Conservation (phyloP, 2,888 invertebrate genomes). For the Ametastegia equiseti region DNA sequence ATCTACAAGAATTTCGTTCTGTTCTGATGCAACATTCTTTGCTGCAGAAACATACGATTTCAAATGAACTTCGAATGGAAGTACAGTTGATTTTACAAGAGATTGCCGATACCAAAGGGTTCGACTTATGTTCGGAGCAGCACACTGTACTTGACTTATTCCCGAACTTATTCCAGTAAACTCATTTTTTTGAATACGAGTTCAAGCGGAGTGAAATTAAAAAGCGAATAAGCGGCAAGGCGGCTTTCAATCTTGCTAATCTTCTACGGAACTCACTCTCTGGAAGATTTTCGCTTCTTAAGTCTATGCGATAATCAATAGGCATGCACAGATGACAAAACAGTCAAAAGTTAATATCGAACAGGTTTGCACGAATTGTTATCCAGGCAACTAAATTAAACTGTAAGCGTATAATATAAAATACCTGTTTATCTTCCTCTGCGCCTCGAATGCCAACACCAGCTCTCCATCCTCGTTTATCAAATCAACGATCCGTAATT, state of each 20-base stretch:
- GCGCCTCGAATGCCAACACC: constrained; percentile 93
- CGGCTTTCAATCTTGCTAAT: constrained; percentile 11
- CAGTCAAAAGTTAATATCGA: constrained; percentile 45
- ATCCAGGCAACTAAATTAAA: not conserved
- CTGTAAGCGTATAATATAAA: constrained; percentile 34
- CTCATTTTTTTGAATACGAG: constrained; percentile 11
- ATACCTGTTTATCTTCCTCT: constrained; percentile 93
- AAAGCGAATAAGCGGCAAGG: constrained; percentile 15
- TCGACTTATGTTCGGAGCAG: no score
- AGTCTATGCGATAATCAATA: constrained; percentile 67
- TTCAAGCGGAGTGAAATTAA: constrained; percentile 3
- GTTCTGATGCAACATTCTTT: no score
- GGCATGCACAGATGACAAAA: constrained; percentile 71
- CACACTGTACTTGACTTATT: no score
- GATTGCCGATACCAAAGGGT: no score
- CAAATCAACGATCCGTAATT: constrained; percentile 83
- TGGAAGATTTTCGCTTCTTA: constrained; percentile 66
- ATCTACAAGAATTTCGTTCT: no score
- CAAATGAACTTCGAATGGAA: no score
- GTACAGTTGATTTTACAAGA: no score
- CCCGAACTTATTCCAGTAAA: no score
- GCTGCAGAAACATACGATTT: no score
- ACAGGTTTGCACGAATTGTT: not conserved
- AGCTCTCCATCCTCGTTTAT: constrained; percentile 94
- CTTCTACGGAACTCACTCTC: constrained; percentile 70